Evolutionary conservation across 2,888 invertebrate species (phyloP), one percentile per base, ranked within the genome.

Genomic region (Matsumyia berberina): DNA sequence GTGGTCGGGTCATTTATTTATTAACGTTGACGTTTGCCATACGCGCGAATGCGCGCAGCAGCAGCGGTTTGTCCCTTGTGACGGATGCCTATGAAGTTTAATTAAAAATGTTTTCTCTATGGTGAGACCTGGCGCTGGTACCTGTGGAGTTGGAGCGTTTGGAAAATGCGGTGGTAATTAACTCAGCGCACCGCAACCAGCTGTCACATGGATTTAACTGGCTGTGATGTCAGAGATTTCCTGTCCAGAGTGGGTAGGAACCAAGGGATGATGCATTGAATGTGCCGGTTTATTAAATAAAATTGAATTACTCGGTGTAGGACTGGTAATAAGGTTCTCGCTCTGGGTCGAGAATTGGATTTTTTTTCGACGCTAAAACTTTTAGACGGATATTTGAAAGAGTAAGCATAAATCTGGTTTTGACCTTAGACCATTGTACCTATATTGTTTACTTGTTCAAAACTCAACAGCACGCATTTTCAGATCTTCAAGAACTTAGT

Each of bases 21-120:
- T 67, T 60, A 67, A 69, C 76, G 67, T 62, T 62, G 69, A 70
- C 44, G 46, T 69, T 62, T 58, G 39, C 33, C 35, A 35, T 69
- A 35, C 8, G 51, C 42, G 0, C 19, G 44, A 42, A 33, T 39
- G 35, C 55, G 17, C 55, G 12, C 60, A 46, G 31, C 60, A 46
- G 31, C 39, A 6, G 62, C 55, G 77, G 69, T 51, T 77, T 24
- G 24, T 24, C 24, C 42, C n/a, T n/a, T 15, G 44, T 70, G 55
- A 78, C 42, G 62, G 55, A 31, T 70, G 60, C 31, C 55, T 78
- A 49, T 78, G 57, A 62, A 46, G 44, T 78, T 62, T 78, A 62
- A 78, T 78, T 78, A 70, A 70, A 69, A 62, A 31, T 17, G 31
- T 55, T 46, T 58, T 9, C 0, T 57, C 29, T 55, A 55, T 37